These are phyloP conservation scores for Catharus minimus DNA, from an alignment of 2,113 vertebrate genomes.

Conservation along the genomic window DNA sequence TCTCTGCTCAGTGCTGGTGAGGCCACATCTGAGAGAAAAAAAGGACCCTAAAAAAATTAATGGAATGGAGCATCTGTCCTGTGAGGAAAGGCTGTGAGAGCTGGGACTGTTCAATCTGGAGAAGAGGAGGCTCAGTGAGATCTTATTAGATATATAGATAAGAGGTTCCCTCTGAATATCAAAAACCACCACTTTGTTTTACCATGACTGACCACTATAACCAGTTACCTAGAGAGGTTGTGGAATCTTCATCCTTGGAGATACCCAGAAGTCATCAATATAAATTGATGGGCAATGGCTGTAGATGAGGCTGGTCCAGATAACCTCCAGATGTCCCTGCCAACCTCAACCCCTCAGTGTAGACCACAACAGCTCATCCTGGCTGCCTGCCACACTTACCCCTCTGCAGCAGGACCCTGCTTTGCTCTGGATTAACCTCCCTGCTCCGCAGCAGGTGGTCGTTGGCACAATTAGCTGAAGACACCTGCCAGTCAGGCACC, in stretches of 20 bases:
- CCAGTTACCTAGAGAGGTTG: neutral
- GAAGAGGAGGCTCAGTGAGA: neutral
- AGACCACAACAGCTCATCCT: neutral
- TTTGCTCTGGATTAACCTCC: neutral
- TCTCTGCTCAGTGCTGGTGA: neutral
- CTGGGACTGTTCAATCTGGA: neutral
- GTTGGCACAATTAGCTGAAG: slow-evolving; percentile 54
- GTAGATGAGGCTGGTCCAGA: neutral
- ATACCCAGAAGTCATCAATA: neutral
- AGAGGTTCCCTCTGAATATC: neutral
- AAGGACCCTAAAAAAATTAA: neutral
- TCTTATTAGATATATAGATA: neutral
- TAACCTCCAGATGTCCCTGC: neutral
- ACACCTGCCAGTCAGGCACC: slow-evolving; percentile 54
- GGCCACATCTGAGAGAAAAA: neutral
- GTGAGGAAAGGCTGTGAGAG: neutral
- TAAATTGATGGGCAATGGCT: neutral
- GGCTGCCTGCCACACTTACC: slow-evolving; percentile 13
- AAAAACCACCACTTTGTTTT: neutral
- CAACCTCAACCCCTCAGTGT: neutral
- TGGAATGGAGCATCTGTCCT: neutral
- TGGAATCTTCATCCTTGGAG: neutral
- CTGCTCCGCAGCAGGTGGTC: neutral
- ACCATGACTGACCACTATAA: neutral
- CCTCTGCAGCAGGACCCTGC: neutral